Evolutionary conservation across 2,888 invertebrate species (phyloP), one percentile per base, ranked within the genome.

Genomic region (Meghimatium bilineatum): DNA sequence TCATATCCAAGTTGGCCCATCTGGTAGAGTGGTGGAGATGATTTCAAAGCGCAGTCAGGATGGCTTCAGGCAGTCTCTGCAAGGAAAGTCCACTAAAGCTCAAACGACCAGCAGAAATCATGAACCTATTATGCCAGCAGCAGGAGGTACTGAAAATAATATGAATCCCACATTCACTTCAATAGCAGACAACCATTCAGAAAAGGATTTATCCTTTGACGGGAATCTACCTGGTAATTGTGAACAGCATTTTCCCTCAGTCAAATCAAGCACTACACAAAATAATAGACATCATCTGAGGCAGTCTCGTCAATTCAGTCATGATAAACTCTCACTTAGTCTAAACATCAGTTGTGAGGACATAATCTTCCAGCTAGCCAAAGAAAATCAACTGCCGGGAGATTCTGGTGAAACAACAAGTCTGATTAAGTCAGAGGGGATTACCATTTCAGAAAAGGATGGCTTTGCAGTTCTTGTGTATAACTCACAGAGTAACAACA

Each of bases 1-100:
- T 20, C 69, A 89, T 44, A 85, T 89, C 20, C 87, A 88, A 38
- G 87, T 89, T 66, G 88, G 90, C 12, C 87, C 90, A 14, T 32
- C 67, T 71, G 84, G 84, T 26, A 29, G 52, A 66, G 67, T 80
- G 5, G 79, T 88, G 36, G 80, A 69, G 34, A 80, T 82, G 81
- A 74, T 88, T 56, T 38, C 78, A 8, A 86, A 87, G 66, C 60
- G 82, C 69, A 71, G 83, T 29, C 80, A 82, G 34, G 80, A 84
- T 20, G 60, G 20, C 14, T 76, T 84, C 49, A 80, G 77, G 23
- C 80, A 80, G 56, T 66, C 72, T 2, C 44, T 80, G 23, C 75
- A 78, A 44, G 71, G 49, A 44, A 72, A 74, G 44, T 36, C 80
- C 52, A 71, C 71, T 52, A 71, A 52, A 69, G 6, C 71, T 26